Base-by-base conservation (phyloP, 2,888 invertebrate species). In the Escarpia spicata region DNA sequence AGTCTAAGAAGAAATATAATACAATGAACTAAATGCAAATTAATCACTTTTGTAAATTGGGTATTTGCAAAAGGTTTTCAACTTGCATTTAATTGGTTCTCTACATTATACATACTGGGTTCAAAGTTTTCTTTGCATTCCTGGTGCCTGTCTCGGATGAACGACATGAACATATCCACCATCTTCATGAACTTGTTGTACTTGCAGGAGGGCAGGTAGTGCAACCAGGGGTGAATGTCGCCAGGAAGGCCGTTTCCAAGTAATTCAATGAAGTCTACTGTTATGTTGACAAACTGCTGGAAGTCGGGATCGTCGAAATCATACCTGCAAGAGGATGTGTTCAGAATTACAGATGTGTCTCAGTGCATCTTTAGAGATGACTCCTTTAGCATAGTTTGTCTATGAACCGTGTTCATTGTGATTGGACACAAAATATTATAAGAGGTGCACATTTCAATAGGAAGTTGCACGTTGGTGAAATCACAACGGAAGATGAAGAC, bases 61-160 rank as follows among this genome's bases (percentile, higher is more conserved):
- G 12, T 52, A 19, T 75, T 4, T 75, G 26, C n/a, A 3, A 4
- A 75, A 75, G 3, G n/a, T 26, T 37, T 37, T 37, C 3, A 60
- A 75, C 4, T 26, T 75, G 26, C 26, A 26, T 75, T 75, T 26
- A 6, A 19, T 26, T 26, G 19, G 75, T 75, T 75, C 3, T n/a
- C n/a, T 75, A n/a, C 26, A 4, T 3, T 19, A n/a, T 75, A 75
- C 75, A 4, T 75, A 75, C 75, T 75, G 75, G 75, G 75, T 0
- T 75, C 75, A n/a, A 91, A 43, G n/a, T 91, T 91, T n/a, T 91
- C 37, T 91, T 91, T 91, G 58, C 91, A 91, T 45, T 91, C 91
- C 58, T 44, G 12, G 58, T 91, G 91, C 19, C 91, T 43, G 2
- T 15, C 91, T 10, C 3, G 26, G 15, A 91, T 26, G 58, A 91